Conservation (phyloP, 2,888 invertebrate species). For the Ganaspis brasiliensis region DNA sequence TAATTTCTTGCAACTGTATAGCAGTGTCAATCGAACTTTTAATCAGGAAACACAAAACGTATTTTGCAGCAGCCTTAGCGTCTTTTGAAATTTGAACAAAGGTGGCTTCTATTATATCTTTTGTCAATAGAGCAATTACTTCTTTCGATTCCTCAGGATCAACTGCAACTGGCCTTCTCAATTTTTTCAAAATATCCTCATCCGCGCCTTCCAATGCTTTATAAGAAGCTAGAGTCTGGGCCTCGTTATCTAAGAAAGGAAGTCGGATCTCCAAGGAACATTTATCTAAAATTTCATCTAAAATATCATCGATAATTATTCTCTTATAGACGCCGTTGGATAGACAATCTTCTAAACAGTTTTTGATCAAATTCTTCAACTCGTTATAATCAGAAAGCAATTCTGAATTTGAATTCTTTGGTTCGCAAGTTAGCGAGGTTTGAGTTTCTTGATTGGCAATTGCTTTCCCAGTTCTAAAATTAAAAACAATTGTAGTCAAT, state of each 20-base stretch:
- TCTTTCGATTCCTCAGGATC: conserved; percentile 63
- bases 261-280: conserved; percentile 56
- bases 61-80: conserved; percentile 42
- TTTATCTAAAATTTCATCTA: conserved; percentile 64
- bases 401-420: conserved; percentile 64
- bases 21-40: conserved; percentile 50
- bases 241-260: conserved; percentile 55
- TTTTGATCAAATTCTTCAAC: conserved; percentile 51
- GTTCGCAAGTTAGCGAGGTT: conserved; percentile 65
- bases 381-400: conserved; percentile 60
- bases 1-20: conserved; percentile 47
- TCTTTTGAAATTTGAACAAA: conserved; percentile 48
- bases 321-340: background rate
- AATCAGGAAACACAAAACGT: conserved; percentile 51
- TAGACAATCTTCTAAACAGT: conserved; percentile 59
- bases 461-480: conserved; percentile 54
- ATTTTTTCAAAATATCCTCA: conserved; percentile 62
- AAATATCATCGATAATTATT: conserved; percentile 47
- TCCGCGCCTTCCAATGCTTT: conserved; percentile 59
- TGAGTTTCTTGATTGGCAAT: conserved; percentile 62
- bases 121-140: conserved; percentile 57
- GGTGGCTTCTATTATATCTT: conserved; percentile 52
- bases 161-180: conserved; percentile 55
- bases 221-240: conserved; percentile 62
- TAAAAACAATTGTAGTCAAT: conserved; percentile 61